Percentiles rank a stretch among this genome's conserved stretches.
phyloP scores from a whole-genome alignment of 2,888 invertebrate species.

The Mesorhabditis spiculigera region DNA sequence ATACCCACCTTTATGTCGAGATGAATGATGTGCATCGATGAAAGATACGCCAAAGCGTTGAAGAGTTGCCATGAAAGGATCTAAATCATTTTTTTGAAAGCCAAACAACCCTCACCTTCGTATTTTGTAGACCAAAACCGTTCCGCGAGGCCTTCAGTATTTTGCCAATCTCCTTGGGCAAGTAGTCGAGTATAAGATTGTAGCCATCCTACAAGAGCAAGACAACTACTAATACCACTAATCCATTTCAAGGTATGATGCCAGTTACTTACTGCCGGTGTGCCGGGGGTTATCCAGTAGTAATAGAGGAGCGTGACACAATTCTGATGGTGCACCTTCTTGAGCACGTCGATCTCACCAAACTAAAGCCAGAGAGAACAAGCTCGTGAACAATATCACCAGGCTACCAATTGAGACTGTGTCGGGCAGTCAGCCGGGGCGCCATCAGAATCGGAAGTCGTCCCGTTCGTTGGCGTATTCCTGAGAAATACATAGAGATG shows the following conservation, averaged over 20 bases:
- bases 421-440: no score
- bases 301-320: neutral
- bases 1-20: slow-evolving; percentile 47
- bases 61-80: slow-evolving; percentile 45
- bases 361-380: neutral
- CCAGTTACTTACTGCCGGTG: neutral
- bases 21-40: slow-evolving; percentile 33
- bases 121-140: neutral
- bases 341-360: neutral
- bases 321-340: neutral
- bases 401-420: no score
- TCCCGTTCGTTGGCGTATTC: no score
- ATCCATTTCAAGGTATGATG: neutral
- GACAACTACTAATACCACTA: neutral
- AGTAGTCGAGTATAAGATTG: slow-evolving; percentile 2
- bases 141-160: neutral
- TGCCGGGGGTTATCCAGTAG: neutral
- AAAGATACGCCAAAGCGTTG: slow-evolving; percentile 34
- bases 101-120: neutral
- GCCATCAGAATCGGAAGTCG: no score
- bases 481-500: no score
- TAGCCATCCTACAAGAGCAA: neutral
- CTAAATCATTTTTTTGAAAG: slow-evolving; percentile 4
- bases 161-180: neutral
- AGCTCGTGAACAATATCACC: no score